Evolutionary conservation across 1,140 invertebrate species (phyloP).

Genomic region (Leptopilina clavipes): DNA sequence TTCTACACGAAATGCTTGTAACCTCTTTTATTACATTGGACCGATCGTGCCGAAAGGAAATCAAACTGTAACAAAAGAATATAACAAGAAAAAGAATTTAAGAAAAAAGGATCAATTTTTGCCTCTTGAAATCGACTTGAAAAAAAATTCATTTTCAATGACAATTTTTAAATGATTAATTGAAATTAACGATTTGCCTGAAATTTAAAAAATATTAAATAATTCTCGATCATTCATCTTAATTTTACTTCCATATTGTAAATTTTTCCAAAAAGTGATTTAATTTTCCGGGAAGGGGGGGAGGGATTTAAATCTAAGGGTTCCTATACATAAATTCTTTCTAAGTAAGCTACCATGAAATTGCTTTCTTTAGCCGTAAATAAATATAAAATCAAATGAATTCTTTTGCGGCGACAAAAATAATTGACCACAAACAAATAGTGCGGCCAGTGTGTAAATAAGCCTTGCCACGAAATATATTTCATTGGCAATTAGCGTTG

Average conservation of each 20-base stretch:
- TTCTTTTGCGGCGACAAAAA: slow-evolving; percentile 16
- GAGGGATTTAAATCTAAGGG: too few relatives aligned
- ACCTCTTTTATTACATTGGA: slow-evolving; percentile 56
- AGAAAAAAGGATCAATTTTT: not conserved
- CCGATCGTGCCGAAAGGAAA: slow-evolving; percentile 50
- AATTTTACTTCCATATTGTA: too few relatives aligned
- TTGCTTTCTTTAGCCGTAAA: not conserved
- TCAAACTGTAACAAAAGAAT: slow-evolving; percentile 22
- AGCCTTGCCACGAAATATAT: slow-evolving; percentile 17
- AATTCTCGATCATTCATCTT: too few relatives aligned
- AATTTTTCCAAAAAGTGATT: too few relatives aligned
- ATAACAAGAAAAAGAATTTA: not conserved
- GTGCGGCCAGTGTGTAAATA: slow-evolving; percentile 24
- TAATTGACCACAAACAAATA: slow-evolving; percentile 30
- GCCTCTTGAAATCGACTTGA: not conserved
- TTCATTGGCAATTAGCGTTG: not conserved
- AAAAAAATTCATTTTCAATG: not conserved
- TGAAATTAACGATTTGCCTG: too few relatives aligned
- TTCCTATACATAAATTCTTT: not conserved
- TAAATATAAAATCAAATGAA: slow-evolving; percentile 20
- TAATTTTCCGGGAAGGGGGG: too few relatives aligned
- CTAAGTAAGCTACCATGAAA: not conserved
- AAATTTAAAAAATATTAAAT: too few relatives aligned
- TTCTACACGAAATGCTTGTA: slow-evolving; percentile 60
- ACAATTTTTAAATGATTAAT: too few relatives aligned